Percentiles rank a stretch among this genome's conserved stretches.
phyloP scores from a whole-genome alignment of 2,888 invertebrate genomes.

The Rhamphomyia laevipes region DNA sequence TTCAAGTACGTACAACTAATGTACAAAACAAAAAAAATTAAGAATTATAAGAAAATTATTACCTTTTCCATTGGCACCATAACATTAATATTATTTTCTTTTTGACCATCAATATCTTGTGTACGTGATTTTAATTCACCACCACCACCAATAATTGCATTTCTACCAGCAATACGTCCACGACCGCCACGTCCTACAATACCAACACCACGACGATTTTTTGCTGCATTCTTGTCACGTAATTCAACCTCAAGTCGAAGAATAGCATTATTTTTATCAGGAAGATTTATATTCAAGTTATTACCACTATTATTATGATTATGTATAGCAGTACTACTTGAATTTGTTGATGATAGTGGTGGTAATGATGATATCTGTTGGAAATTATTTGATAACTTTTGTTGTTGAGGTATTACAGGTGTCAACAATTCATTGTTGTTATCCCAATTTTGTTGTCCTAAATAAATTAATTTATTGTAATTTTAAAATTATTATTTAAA shows the following conservation, averaged over 20 bases:
- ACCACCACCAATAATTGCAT: slow-evolving; percentile 1
- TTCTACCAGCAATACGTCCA: slow-evolving; percentile 8
- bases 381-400: slow-evolving; percentile 10
- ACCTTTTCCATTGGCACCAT: slow-evolving; percentile 56
- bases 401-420: slow-evolving; percentile 11
- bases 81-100: slow-evolving; percentile 37
- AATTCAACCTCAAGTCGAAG: slow-evolving; percentile 38
- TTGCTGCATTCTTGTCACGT: slow-evolving; percentile 39
- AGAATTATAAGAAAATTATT: slow-evolving; percentile 9
- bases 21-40: too few species aligned
- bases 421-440: slow-evolving; percentile 22
- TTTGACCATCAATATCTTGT: slow-evolving; percentile 19
- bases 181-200: slow-evolving; percentile 24
- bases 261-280: slow-evolving; percentile 33
- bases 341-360: not conserved
- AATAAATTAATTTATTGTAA: slow-evolving; percentile 7
- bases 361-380: slow-evolving; percentile 3
- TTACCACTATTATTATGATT: slow-evolving; percentile 19
- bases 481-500: too few species aligned
- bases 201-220: slow-evolving; percentile 33
- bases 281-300: slow-evolving; percentile 39
- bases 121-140: not conserved
- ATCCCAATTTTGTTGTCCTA: slow-evolving; percentile 5
- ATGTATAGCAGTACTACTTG: slow-evolving; percentile 6
- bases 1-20: too few species aligned